Evolutionary conservation across 2,113 vertebrate species (phyloP), one percentile per base, ranked within the genome.

Genomic region (Rhinolophus ferrumequinum): DNA sequence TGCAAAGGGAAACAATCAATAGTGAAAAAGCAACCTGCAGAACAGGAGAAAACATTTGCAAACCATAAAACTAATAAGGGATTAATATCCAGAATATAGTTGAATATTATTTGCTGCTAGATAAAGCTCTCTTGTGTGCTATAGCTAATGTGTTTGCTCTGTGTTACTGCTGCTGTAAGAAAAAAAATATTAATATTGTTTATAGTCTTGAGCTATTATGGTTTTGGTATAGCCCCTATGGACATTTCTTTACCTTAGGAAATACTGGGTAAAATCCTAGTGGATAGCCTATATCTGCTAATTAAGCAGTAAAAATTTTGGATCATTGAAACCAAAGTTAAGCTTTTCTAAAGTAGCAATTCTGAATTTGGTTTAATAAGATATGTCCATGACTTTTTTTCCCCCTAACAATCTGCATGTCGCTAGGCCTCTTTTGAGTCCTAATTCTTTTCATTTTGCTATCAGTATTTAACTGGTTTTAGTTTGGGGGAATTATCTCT

Each of bases 381-480:
- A 33, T 97, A 82, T 28, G 67, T 70, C 19, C 16, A 6, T 64
- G 10, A 11, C n/a, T 56, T 62, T 38, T 77, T 60, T 35, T 4
- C 5, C 4, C 8, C 13, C 50, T 85, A 58, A 35, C 19, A 11
- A 0, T 69, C 33, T 90, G 18, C 28, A n/a, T 79, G 15, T 22
- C 41, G 3, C 56, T 84, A 54, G 33, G 33, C 35, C 13, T 91
- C n/a, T 72, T 56, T 80, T 69, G 70, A 73, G 47, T 56, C 16
- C 62, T 77, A 56, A 56, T 90, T 30, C 52, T 88, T 97, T 88
- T 64, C 28, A 33, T 86, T 93, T 94, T 93, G 26, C 54, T 85
- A 52, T 86, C 94, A 67, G 85, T 6, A 62, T 73, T 93, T 47
- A 38, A 88, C 28, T 66, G 21, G 66, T 84, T 73, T 95, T 62